Conservation (phyloP, 2,888 invertebrate genomes). For the Polyommatus icarus region DNA sequence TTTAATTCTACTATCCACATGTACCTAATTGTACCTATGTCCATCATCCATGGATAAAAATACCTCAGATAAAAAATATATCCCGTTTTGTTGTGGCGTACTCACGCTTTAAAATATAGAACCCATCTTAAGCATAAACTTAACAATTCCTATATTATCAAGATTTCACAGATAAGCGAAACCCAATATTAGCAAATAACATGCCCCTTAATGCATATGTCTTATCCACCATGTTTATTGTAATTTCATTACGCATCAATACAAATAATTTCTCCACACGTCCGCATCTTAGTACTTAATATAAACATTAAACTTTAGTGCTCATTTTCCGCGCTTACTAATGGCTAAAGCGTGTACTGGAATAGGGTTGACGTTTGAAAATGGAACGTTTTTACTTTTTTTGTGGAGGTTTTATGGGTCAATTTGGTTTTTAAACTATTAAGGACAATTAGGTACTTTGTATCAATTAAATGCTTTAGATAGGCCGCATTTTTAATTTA, state of each 20-base stretch:
- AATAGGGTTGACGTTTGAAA: conserved; percentile 51
- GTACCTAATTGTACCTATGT: too few relatives aligned
- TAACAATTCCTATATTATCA: neutral
- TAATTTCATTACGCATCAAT: conserved; percentile 39
- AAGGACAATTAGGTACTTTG: neutral
- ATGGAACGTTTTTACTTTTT: neutral
- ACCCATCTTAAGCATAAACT: neutral
- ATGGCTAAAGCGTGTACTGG: conserved; percentile 76
- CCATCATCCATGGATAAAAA: too few relatives aligned
- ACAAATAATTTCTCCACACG: conserved; percentile 45
- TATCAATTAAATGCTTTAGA: neutral
- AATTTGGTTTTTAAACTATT: neutral
- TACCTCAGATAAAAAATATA: neutral
- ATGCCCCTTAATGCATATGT: conserved; percentile 34
- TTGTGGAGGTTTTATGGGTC: conserved; percentile 3
- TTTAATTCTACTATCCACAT: too few relatives aligned
- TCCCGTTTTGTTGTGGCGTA: neutral
- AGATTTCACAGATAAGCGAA: conserved; percentile 24
- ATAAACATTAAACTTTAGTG: conserved; percentile 74
- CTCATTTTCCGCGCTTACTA: conserved; percentile 60
- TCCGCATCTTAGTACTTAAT: conserved; percentile 48
- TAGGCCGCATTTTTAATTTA: neutral
- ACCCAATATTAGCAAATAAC: conserved; percentile 34
- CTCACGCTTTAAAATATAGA: neutral
- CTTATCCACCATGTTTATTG: conserved; percentile 37